Base-by-base conservation (phyloP, 2,797 vertebrate species). In the Petrocephalus sullivani region DNA sequence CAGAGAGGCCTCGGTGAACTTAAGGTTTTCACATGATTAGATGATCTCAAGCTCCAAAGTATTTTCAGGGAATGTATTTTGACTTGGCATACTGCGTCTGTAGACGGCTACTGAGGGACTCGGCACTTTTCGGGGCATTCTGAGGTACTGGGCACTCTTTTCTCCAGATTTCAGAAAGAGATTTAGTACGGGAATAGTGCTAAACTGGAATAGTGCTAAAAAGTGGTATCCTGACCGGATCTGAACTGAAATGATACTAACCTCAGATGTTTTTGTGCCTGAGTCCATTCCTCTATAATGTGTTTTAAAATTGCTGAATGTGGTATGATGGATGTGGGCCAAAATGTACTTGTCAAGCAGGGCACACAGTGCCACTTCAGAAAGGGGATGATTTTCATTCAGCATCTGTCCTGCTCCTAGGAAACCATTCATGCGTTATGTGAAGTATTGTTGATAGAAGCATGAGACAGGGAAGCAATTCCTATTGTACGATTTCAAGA, bases 11-110 rank as follows among this genome's bases (percentile, higher is more conserved):
- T 56, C 81, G 23, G 71, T 78, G 37, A 78, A 78, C 33, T 78
- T 71, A 71, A 33, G 28, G 14, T 67, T 67, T 37, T 78, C 33
- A n/a, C 71, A 41, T 78, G 37, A 46, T 78, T 78, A 46, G 71
- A 78, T 78, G 37, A 46, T 46, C 71, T 46, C 71, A 78, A 78
- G 71, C 37, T 78, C 37, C 64, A 71, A 71, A 71, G 64, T 71
- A 71, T 71, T 71, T 71, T 71, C 64, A 71, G 64, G 64, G 64
- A 71, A 71, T 78, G 71, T 41, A 78, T 78, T 78, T 78, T 46
- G 33, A 78, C 37, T 46, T 78, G 71, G 37, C 37, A 78, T 41
- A 78, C 16, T 46, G 71, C 16, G 3, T 78, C 37, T 78, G 33
- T 78, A 78, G 37, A 46, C 71, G n/a, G 71, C 71, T 78, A 78